Percentiles rank a stretch among this genome's conserved stretches.
Evolutionary conservation across 1,140 invertebrate species (phyloP).

Genomic region (Drosophila sp.): DNA sequence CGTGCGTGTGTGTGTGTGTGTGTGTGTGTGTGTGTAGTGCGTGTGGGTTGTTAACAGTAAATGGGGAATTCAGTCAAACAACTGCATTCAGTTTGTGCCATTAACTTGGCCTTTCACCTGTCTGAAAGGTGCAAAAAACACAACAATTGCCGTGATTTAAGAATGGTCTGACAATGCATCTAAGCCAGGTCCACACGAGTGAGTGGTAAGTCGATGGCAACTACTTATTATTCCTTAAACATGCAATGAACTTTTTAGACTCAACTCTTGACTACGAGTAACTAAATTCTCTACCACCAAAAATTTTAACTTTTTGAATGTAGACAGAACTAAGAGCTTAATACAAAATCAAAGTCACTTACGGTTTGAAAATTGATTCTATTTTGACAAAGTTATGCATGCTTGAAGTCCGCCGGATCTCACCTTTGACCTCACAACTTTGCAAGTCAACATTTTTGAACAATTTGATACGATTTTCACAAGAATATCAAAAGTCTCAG

Average conservation of each 20-base stretch:
- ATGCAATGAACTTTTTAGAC: background rate
- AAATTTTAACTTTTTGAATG: too few relatives aligned
- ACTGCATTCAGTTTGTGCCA: slow-evolving; percentile 13
- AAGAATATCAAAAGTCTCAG: too few relatives aligned
- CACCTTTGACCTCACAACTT: too few relatives aligned
- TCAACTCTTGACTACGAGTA: background rate
- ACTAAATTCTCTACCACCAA: too few relatives aligned
- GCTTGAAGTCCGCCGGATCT: too few relatives aligned
- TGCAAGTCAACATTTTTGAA: too few relatives aligned
- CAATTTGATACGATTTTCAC: too few relatives aligned
- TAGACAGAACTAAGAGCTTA: too few relatives aligned
- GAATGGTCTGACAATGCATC: slow-evolving; percentile 7
- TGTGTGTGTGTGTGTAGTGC: slow-evolving; percentile 11
- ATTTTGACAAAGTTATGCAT: too few relatives aligned
- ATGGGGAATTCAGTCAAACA: slow-evolving; percentile 12
- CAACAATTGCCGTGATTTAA: slow-evolving; percentile 5
- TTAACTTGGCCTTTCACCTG: slow-evolving; percentile 25
- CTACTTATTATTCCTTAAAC: slow-evolving; percentile 1
- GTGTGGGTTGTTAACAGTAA: slow-evolving; percentile 30
- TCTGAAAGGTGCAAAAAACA: slow-evolving; percentile 4
- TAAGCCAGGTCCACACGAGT: background rate
- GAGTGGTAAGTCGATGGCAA: background rate
- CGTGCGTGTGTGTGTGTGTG: slow-evolving; percentile 24
- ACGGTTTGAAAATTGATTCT: too few relatives aligned
- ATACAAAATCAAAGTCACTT: too few relatives aligned